Percentiles rank a stretch among this genome's conserved stretches.
phyloP scores from a whole-genome alignment of 2,797 vertebrate genomes.

The Paedocypris micromegethes region DNA sequence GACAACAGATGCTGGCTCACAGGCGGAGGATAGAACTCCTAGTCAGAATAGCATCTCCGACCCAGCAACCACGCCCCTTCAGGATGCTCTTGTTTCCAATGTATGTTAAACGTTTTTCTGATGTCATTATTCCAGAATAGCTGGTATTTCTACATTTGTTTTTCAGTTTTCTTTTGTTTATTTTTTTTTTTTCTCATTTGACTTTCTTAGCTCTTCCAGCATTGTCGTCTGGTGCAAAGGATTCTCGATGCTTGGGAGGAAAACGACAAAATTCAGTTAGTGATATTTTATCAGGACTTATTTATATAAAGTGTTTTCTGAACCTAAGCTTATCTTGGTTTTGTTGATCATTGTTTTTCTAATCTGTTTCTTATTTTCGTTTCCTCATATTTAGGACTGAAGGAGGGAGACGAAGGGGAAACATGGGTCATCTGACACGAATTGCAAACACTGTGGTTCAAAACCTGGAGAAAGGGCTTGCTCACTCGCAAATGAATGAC shows the following conservation, averaged over 20 bases:
- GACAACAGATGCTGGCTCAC: constrained; percentile 40
- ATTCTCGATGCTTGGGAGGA: constrained; percentile 96
- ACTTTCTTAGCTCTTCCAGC: constrained; percentile 84
- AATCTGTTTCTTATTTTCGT: too few relatives aligned
- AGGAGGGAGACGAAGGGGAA: constrained; percentile 86
- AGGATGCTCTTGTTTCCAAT: constrained; percentile 81
- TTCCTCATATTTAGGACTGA: constrained; percentile 68
- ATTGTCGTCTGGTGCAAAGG: constrained; percentile 88
- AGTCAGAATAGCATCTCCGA: constrained; percentile 49
- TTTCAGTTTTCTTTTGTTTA: neutral
- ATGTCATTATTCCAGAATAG: neutral
- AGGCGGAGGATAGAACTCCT: constrained; percentile 54
- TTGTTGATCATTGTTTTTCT: neutral
- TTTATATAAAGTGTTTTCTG: neutral
- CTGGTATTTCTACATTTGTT: neutral
- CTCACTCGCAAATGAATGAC: constrained; percentile 79
- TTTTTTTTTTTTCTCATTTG: neutral
- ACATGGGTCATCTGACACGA: constrained; percentile 96
- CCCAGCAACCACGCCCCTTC: constrained; percentile 44
- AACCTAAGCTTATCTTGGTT: neutral
- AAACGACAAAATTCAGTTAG: constrained; percentile 95
- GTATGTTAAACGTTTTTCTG: constrained; percentile 64
- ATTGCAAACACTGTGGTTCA: constrained; percentile 95
- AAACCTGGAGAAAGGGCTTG: constrained; percentile 87
- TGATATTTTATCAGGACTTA: neutral